Evolutionary conservation across 2,888 invertebrate species (phyloP).

Genomic region (Bimastos eiseni): DNA sequence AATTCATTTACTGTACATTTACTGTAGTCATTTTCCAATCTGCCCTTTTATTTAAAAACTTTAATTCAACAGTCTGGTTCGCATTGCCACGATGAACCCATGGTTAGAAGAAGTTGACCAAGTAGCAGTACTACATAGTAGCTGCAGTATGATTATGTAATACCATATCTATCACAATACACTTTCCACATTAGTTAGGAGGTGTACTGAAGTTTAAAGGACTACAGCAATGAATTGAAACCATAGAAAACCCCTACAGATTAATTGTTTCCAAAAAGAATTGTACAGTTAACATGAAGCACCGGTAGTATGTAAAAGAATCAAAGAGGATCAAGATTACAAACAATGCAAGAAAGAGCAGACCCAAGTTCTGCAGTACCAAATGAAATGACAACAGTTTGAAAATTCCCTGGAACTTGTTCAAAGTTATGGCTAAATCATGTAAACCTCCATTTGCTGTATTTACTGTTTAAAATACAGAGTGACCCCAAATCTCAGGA

Average conservation of each 20-base stretch:
- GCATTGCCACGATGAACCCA: too few species aligned
- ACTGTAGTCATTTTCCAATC: not conserved
- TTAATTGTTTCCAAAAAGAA: not conserved
- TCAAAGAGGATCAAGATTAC: not conserved
- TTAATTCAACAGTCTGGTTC: too few species aligned
- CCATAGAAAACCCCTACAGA: not conserved
- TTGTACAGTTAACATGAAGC: not conserved
- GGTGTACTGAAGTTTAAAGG: not conserved
- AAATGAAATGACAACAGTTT: not conserved
- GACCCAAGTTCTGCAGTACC: constrained; percentile 3
- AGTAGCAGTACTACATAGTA: too few species aligned
- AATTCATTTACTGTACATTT: not conserved
- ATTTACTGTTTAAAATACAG: not conserved
- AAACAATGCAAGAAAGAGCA: not conserved
- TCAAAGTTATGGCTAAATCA: not conserved
- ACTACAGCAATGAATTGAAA: not conserved
- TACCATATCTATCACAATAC: not conserved
- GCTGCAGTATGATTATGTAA: too few species aligned
- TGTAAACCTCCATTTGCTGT: not conserved
- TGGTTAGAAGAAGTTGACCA: too few species aligned
- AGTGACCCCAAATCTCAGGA: not conserved
- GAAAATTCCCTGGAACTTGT: not conserved
- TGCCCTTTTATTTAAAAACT: too few species aligned
- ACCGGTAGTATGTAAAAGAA: constrained; percentile 1
- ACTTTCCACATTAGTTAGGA: not conserved